Conservation (phyloP, 2,113 vertebrate genomes). For the Spea bombifrons region DNA sequence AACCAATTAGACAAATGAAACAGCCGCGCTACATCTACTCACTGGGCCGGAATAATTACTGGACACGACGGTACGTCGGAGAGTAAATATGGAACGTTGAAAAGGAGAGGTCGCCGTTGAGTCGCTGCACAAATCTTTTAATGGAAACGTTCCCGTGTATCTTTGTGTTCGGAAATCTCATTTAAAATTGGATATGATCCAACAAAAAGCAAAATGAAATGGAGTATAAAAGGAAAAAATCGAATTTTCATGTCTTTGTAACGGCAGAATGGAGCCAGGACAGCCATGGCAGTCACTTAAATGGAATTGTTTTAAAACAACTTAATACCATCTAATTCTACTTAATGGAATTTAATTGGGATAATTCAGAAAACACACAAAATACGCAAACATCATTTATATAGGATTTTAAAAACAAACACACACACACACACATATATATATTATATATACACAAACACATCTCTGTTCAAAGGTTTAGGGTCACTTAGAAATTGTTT, state of each 20-base stretch:
- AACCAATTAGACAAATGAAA: conserved; percentile 39
- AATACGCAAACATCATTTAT: no score
- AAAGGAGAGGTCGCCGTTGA: conserved; percentile 2
- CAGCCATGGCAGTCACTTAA: no score
- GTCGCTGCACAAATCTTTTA: not conserved
- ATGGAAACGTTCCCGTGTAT: conserved; percentile 10
- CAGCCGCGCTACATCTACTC: not conserved
- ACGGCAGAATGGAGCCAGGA: no score
- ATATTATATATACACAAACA: no score
- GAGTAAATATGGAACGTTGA: conserved; percentile 3
- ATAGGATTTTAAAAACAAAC: no score
- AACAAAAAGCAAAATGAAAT: not conserved
- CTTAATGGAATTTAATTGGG: no score
- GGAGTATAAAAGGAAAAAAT: conserved; percentile 15
- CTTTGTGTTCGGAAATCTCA: conserved; percentile 3
- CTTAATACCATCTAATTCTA: no score
- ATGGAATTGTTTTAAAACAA: no score
- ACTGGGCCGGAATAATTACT: conserved; percentile 2
- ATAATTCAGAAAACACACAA: no score
- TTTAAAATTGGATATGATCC: conserved; percentile 8
- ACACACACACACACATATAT: no score
- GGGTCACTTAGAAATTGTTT: no score
- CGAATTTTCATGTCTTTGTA: not conserved
- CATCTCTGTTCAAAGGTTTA: no score
- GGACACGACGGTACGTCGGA: not conserved